These are phyloP conservation scores for Aphodius granarius DNA, from an alignment of 2,888 invertebrate species.

Conservation along the genomic window DNA sequence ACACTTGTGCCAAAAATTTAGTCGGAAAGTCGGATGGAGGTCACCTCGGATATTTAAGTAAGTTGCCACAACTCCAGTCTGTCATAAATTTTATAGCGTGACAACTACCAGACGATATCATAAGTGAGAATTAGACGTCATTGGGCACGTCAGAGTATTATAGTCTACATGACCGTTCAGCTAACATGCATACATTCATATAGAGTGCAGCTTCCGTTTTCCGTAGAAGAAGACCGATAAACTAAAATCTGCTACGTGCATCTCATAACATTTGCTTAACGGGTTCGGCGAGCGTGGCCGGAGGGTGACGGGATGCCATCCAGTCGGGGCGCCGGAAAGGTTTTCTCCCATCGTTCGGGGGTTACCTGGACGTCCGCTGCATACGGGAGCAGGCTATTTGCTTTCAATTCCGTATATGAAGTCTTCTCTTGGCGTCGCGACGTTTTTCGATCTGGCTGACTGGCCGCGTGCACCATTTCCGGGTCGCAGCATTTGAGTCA, in stretches of 20 bases:
- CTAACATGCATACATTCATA: neutral
- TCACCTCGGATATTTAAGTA: no score
- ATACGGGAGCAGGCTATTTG: slow-evolving; percentile 34
- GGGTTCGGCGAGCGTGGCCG: slow-evolving; percentile 25
- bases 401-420: slow-evolving; percentile 33
- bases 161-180: neutral
- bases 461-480: neutral
- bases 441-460: neutral
- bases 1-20: no score
- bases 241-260: slow-evolving; percentile 38
- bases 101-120: no score
- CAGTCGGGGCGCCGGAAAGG: neutral
- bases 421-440: slow-evolving; percentile 11
- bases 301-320: neutral
- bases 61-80: no score
- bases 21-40: no score
- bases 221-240: slow-evolving; percentile 23
- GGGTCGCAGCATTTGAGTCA: neutral
- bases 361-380: slow-evolving; percentile 35
- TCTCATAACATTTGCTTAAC: slow-evolving; percentile 32
- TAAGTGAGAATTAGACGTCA: neutral
- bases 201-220: slow-evolving; percentile 1
- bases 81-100: no score
- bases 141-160: neutral
- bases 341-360: slow-evolving; percentile 17